These are phyloP conservation scores for Parnassius glacialis DNA, from an alignment of 2,888 invertebrate genomes.

Conservation along the genomic window DNA sequence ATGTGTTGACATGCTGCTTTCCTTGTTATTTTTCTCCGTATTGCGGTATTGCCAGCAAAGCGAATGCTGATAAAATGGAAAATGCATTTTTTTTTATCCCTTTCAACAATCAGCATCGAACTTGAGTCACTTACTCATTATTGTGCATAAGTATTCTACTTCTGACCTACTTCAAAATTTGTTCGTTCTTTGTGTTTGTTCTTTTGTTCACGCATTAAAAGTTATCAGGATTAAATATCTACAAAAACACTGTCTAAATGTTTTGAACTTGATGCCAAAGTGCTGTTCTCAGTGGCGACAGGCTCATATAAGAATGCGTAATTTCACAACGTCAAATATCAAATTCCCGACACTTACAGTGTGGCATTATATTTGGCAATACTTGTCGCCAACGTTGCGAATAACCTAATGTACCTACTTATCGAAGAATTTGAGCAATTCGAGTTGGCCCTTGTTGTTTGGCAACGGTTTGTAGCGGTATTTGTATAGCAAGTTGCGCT, in stretches of 20 bases:
- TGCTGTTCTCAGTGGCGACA: no score
- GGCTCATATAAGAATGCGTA: background rate
- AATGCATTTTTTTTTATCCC: no score
- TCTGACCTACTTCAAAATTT: no score
- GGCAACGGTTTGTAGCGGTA: constrained; percentile 14
- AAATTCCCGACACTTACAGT: constrained; percentile 8
- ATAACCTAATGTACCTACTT: constrained; percentile 8
- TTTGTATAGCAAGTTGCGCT: constrained; percentile 4
- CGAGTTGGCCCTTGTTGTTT: constrained; percentile 5
- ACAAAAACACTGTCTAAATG: background rate
- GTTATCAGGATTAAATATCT: background rate
- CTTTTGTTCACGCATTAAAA: background rate
- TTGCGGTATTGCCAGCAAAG: no score
- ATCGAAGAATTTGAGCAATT: constrained; percentile 17
- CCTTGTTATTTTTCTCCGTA: no score
- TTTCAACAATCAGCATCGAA: no score
- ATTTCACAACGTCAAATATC: constrained; percentile 13
- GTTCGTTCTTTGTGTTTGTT: no score
- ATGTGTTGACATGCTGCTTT: no score
- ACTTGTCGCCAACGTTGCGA: constrained; percentile 6
- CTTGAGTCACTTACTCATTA: no score
- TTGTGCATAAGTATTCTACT: no score
- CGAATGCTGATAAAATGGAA: no score
- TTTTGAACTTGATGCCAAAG: background rate
- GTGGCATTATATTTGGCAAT: constrained; percentile 20